Evolutionary conservation across 2,797 vertebrate genomes (phyloP).

Genomic region (Tiaroga cobitis): DNA sequence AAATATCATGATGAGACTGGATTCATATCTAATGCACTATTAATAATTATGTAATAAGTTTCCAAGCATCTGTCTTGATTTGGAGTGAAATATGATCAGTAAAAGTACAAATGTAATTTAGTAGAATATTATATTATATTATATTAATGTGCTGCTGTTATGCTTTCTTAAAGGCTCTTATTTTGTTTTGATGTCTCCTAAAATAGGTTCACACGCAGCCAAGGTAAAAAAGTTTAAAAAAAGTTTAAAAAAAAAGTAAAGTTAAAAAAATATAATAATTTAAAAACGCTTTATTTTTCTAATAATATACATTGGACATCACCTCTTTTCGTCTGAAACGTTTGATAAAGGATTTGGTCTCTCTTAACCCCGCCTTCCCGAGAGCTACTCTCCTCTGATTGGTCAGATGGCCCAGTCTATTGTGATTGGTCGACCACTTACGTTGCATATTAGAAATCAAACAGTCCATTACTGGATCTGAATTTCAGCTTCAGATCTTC

Average conservation of each 20-base stretch:
- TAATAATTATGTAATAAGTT: not conserved
- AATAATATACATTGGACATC: too few relatives aligned
- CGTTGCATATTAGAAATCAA: not conserved
- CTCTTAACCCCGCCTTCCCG: not conserved
- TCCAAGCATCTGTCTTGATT: not conserved
- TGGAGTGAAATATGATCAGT: not conserved
- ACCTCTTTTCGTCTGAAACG: too few relatives aligned
- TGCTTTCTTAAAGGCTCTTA: not conserved
- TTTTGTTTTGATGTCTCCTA: too few relatives aligned
- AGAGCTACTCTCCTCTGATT: not conserved
- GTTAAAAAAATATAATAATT: too few relatives aligned
- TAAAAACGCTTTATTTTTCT: too few relatives aligned
- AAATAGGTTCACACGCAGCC: too few relatives aligned
- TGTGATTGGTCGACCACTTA: not conserved
- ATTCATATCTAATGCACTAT: not conserved
- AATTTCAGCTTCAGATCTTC: not conserved
- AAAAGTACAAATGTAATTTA: not conserved
- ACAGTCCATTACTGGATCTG: not conserved
- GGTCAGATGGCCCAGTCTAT: not conserved
- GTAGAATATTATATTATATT: not conserved
- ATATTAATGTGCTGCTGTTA: not conserved
- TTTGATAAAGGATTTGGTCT: too few relatives aligned
- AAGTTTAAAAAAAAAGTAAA: too few relatives aligned
- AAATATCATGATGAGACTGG: not conserved
- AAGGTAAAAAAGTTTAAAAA: too few relatives aligned